Base-by-base conservation (phyloP, 2,888 invertebrate genomes). In the Rhopalosiphum nymphaeae region DNA sequence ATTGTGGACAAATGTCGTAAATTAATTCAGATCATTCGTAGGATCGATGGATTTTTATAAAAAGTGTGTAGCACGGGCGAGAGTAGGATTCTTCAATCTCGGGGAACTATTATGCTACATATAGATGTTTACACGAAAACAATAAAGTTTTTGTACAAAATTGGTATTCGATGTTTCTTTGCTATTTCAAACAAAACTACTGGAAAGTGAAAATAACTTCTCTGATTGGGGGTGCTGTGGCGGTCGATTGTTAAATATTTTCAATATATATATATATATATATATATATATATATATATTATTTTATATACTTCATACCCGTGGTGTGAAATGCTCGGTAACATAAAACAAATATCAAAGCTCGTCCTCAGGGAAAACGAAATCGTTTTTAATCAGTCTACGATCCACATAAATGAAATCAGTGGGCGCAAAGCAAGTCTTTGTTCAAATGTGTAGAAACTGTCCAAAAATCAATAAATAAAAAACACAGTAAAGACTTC, bases 331-430 rank as follows among this genome's bases (percentile, higher is more conserved):
- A 36, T 78, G 78, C 9, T 78, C 78, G 36, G 21, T 78, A 78
- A 78, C 78, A 21, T 78, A 78, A 78, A 78, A 78, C 78, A 78
- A 78, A 78, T 78, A 78, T 78, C 21, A 78, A 78, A 36, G 36
- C 36, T 78, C 9, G 78, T 78, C 78, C 36, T 78, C 21, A 11
- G 78, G 78, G 78, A 36, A 36, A 78, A 36, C 78, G 3, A 78
- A 78, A 78, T 78, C 78, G 36, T 78, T 78, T 78, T 78, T 78
- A 78, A 78, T 78, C 78, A 78, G 36, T 78, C 36, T 36, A 36
- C 78, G 36, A 78, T 36, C 78, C 36, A 42, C 36, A 78, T 78
- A 78, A 36, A 78, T 3, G 36, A 78, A 21, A 36, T 36, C 9
- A 7, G 9, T 36, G 78, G 36, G 78, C 42, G 36, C 36, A 36